These are phyloP conservation scores for Scaptomyza hsui DNA, from an alignment of 1,140 invertebrate genomes.

Conservation along the genomic window DNA sequence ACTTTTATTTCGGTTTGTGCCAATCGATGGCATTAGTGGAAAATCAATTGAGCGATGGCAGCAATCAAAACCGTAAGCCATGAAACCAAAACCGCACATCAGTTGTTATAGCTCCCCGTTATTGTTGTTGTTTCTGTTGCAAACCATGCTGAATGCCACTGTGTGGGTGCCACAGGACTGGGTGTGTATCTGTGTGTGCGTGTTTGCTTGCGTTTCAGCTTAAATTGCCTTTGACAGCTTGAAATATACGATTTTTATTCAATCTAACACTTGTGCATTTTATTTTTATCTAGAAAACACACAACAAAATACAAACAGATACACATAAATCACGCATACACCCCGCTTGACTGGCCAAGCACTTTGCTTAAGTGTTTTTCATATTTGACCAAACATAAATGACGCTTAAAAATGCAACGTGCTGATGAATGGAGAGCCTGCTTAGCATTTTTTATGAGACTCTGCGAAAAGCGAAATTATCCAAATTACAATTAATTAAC, in stretches of 20 bases:
- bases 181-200: conserved; percentile 25
- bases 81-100: conserved; percentile 78
- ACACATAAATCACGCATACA: conserved; percentile 25
- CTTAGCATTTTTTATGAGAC: conserved; percentile 38
- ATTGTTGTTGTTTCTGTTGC: conserved; percentile 16
- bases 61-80: conserved; percentile 79
- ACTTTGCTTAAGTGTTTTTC: conserved; percentile 38
- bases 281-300: conserved; percentile 39
- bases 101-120: conserved; percentile 49
- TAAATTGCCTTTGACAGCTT: conserved; percentile 74
- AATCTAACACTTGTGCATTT: conserved; percentile 58
- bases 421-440: conserved; percentile 20
- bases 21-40: conserved; percentile 77
- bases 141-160: conserved; percentile 9
- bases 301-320: neutral
- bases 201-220: conserved; percentile 57
- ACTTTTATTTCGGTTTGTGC: conserved; percentile 68
- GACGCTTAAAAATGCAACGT: conserved; percentile 21
- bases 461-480: conserved; percentile 59
- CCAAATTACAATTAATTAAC: conserved; percentile 40
- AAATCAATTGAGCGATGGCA: conserved; percentile 81
- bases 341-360: neutral
- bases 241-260: conserved; percentile 70
- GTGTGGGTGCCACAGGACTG: conserved; percentile 14
- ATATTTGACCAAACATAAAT: conserved; percentile 27